Percentiles rank a stretch among this genome's conserved stretches.
Evolutionary conservation across 2,888 invertebrate genomes (phyloP).

Genomic region (Hirtodrosophila duncani): DNA sequence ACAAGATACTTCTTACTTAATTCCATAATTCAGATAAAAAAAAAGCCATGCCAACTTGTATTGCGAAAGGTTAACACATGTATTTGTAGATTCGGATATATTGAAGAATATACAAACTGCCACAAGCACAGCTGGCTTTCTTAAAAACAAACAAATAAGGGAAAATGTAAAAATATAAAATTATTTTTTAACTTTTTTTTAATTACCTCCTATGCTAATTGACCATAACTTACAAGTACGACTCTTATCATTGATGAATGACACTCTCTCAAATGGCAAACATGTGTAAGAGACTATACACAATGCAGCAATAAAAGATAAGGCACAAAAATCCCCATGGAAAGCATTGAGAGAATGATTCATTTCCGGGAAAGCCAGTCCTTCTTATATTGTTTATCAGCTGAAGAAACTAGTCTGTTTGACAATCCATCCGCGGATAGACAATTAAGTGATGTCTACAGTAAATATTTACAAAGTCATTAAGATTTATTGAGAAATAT

Average conservation of each 20-base stretch:
- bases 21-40: too few relatives aligned
- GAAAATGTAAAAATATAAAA: background rate
- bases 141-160: background rate
- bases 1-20: too few relatives aligned
- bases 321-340: slow-evolving; percentile 26
- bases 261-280: too few relatives aligned
- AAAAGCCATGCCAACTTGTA: slow-evolving; percentile 8
- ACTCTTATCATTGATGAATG: too few relatives aligned
- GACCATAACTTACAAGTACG: too few relatives aligned
- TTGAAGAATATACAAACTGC: slow-evolving; percentile 27
- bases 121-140: slow-evolving; percentile 41
- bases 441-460: slow-evolving; percentile 1
- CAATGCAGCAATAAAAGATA: slow-evolving; percentile 37
- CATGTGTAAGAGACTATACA: slow-evolving; percentile 1
- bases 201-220: too few relatives aligned
- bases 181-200: too few relatives aligned
- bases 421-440: too few relatives aligned
- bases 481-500: too few relatives aligned
- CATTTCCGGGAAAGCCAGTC: slow-evolving; percentile 19
- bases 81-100: slow-evolving; percentile 23
- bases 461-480: slow-evolving; percentile 8
- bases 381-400: slow-evolving; percentile 26
- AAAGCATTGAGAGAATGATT: slow-evolving; percentile 18
- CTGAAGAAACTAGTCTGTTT: background rate
- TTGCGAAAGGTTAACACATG: slow-evolving; percentile 11